Evolutionary conservation across 1,140 invertebrate genomes (phyloP).

Genomic region (Drosophila tristis): DNA sequence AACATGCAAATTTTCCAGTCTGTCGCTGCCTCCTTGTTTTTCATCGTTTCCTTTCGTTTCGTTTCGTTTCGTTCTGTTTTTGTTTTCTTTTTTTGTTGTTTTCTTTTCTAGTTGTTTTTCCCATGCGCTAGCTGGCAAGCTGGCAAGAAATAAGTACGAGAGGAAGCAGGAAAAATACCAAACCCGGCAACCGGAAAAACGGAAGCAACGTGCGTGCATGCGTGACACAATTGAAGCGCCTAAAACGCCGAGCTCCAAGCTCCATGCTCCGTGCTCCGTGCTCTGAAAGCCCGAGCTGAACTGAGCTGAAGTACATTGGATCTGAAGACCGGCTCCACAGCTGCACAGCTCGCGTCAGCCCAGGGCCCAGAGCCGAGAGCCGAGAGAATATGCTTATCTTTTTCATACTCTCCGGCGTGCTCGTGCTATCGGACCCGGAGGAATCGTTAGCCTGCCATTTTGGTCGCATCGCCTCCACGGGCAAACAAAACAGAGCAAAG

Average conservation of each 20-base stretch:
- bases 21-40: conserved; percentile 64
- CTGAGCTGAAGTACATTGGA: conserved; percentile 12
- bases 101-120: conserved; percentile 43
- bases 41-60: background rate
- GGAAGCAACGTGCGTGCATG: conserved; percentile 81
- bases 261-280: conserved; percentile 3
- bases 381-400: conserved; percentile 57
- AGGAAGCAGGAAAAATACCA: conserved; percentile 71
- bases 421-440: conserved; percentile 66
- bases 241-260: conserved; percentile 46
- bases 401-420: conserved; percentile 20
- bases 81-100: conserved; percentile 27
- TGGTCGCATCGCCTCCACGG: conserved; percentile 60
- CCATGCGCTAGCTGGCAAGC: conserved; percentile 27
- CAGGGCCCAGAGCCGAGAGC: background rate
- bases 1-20: conserved; percentile 83
- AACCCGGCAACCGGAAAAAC: conserved; percentile 81
- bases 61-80: conserved; percentile 7
- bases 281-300: conserved; percentile 17
- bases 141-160: conserved; percentile 22
- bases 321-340: too few species aligned
- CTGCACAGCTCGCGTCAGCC: background rate
- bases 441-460: conserved; percentile 79
- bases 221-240: conserved; percentile 81
- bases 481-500: conserved; percentile 66